phyloP scores from a whole-genome alignment of 2,113 vertebrate species.

The Perca schrenkii region DNA sequence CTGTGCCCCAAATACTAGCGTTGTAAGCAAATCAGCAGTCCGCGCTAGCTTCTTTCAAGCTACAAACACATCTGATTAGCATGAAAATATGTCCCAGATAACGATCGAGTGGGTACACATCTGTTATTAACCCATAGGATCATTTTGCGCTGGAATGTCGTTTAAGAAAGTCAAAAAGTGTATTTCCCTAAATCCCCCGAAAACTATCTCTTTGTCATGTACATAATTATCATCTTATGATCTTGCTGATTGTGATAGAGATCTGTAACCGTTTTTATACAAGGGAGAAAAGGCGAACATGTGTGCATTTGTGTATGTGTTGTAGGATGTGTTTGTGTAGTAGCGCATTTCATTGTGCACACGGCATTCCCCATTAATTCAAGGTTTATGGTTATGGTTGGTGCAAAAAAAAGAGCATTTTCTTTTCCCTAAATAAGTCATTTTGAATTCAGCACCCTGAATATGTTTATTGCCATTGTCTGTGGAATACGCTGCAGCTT shows the following conservation, averaged over 20 bases:
- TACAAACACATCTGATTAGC: no score
- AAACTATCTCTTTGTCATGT: slow-evolving; percentile 1
- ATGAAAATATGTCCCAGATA: no score
- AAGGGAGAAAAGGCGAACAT: slow-evolving; percentile 20
- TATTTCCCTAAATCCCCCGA: neutral
- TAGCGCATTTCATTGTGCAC: slow-evolving; percentile 64
- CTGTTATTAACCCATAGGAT: no score
- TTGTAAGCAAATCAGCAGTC: no score
- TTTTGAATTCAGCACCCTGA: slow-evolving; percentile 84
- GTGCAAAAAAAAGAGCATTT: slow-evolving; percentile 59
- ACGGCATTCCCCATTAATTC: slow-evolving; percentile 72
- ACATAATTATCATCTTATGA: slow-evolving; percentile 7
- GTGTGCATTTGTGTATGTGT: slow-evolving; percentile 22
- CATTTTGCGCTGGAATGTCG: no score
- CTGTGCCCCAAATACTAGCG: no score
- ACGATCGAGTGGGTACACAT: no score
- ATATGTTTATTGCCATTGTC: slow-evolving; percentile 87
- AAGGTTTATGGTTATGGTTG: slow-evolving; percentile 75
- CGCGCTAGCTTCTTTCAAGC: no score
- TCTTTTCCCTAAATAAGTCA: slow-evolving; percentile 82
- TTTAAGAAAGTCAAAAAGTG: neutral
- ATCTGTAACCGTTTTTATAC: slow-evolving; percentile 12
- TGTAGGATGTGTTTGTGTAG: slow-evolving; percentile 39
- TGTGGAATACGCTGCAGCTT: slow-evolving; percentile 85
- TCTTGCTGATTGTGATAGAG: slow-evolving; percentile 30